phyloP scores from a whole-genome alignment of 2,888 invertebrate genomes.

The Machimus atricapillus region DNA sequence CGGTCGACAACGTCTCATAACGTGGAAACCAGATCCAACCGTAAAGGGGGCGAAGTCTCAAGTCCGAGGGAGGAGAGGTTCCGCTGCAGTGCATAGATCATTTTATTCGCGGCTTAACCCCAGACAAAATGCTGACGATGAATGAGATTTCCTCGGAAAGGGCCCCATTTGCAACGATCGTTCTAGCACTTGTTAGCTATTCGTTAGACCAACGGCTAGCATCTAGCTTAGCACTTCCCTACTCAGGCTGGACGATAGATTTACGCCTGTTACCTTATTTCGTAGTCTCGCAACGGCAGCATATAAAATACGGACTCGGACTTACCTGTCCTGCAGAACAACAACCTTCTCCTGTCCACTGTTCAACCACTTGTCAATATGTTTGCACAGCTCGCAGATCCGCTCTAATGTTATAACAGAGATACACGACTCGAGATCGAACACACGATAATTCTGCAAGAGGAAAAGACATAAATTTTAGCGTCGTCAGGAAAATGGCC shows the following conservation, averaged over 20 bases:
- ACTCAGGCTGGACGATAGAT: not conserved
- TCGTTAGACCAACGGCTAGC: not conserved
- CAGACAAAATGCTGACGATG: not conserved
- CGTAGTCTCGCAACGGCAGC: not conserved
- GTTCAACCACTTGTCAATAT: conserved; percentile 90
- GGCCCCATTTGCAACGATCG: not conserved
- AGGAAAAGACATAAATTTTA: conserved; percentile 31
- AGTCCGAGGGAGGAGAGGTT: not conserved
- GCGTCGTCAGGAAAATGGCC: not conserved
- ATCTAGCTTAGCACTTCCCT: not conserved
- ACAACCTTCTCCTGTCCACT: conserved; percentile 84
- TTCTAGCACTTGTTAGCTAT: not conserved
- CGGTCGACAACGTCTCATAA: not conserved
- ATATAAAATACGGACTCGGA: conserved; percentile 41
- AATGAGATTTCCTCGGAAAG: not conserved
- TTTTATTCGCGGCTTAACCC: not conserved
- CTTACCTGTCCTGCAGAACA: conserved; percentile 84
- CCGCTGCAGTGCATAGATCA: not conserved
- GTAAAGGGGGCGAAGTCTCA: not conserved
- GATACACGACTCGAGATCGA: conserved; percentile 53
- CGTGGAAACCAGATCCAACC: not conserved
- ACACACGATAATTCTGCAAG: conserved; percentile 52
- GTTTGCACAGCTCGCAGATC: conserved; percentile 90
- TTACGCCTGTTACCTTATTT: not conserved
- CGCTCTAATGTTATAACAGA: conserved; percentile 74